Base-by-base conservation (phyloP, 1,140 invertebrate species). In the Pemphigus obesinymphae region DNA sequence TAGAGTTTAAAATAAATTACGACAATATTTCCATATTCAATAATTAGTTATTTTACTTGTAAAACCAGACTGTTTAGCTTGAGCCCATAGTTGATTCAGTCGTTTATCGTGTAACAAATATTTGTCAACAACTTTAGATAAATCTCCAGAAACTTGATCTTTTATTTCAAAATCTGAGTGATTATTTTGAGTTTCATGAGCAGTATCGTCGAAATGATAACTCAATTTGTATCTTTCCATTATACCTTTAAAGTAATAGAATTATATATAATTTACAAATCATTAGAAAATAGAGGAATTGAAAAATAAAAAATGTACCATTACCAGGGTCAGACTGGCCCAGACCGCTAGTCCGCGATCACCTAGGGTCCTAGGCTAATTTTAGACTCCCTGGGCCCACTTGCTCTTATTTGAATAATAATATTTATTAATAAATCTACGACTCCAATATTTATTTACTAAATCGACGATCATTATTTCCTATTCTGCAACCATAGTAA, bases 51-150 rank as follows among this genome's bases (percentile, higher is more conserved):
- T 10, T 45, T 61, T 86, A 91, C 91, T 88, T 70, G 92, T 92
- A 86, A 97, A 97, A 53, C 95, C 95, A 61, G 93, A 91, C 58
- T 90, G 87, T 88, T 96, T 93, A 0, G 95, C 96, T 87, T 96
- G 96, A 23, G 92, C 89, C 96, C 96, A 98, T 2, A 98, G 87
- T 85, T 94, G 92, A 85, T 96, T 95, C 1, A 98, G 87, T 87
- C 95, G 96, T 85, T 95, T 95, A 86, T 97, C 95, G 88, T 92
- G 93, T 86, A 97, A 97, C 3, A 96, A 83, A 85, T 91, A 92
- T 85, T 92, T 93, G 82, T 93, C 91, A 34, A 91, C 76, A 43
- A 63, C 55, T 63, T 61, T 80, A 0, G 26, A 63, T 10, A 37
- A 13, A 45, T 80, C 55, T 29, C 15, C 17, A 61, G 55, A 90